Conservation (phyloP, 1,140 invertebrate species). For the Rhopalosiphum maidis region DNA sequence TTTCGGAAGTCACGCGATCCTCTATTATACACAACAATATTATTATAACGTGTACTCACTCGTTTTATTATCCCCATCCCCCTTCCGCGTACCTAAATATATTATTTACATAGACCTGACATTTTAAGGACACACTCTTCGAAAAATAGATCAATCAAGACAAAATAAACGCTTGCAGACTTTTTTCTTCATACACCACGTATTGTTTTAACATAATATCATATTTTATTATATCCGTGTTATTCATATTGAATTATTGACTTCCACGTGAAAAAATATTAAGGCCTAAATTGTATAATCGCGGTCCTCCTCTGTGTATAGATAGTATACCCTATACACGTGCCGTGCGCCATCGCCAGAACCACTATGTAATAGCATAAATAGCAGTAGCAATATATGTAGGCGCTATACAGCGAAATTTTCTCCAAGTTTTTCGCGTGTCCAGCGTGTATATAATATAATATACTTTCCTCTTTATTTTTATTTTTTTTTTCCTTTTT, state of each 20-base stretch:
- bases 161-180: background rate
- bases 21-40: background rate
- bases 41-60: background rate
- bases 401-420: background rate
- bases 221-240: too few relatives aligned
- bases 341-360: background rate
- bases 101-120: slow-evolving; percentile 10
- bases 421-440: slow-evolving; percentile 21
- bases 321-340: background rate
- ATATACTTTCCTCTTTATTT: background rate
- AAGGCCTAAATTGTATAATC: background rate
- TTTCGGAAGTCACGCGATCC: slow-evolving; percentile 24
- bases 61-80: background rate
- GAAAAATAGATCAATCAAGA: background rate
- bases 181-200: background rate
- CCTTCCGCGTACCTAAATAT: background rate
- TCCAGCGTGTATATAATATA: background rate
- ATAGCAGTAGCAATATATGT: too few relatives aligned
- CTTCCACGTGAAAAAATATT: background rate
- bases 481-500: background rate
- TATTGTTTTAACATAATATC: background rate
- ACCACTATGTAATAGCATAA: background rate
- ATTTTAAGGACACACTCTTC: slow-evolving; percentile 41
- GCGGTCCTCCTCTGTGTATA: background rate
- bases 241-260: background rate